phyloP scores from a whole-genome alignment of 2,113 vertebrate genomes.

The Pituophis catenifer region DNA sequence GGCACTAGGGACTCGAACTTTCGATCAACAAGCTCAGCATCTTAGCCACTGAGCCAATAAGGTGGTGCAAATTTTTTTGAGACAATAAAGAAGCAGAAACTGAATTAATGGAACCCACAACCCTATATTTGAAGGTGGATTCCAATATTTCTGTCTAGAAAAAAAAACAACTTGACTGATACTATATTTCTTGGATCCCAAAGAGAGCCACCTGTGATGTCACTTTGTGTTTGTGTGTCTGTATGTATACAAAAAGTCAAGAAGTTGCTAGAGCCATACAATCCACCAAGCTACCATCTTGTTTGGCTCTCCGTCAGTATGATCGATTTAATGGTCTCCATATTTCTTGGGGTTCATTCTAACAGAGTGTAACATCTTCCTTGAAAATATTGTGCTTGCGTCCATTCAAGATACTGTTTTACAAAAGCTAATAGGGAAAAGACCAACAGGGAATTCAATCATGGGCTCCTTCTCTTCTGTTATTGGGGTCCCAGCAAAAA shows the following conservation, averaged over 20 bases:
- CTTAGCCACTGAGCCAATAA: neutral
- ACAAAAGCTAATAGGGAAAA: neutral
- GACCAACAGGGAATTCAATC: neutral
- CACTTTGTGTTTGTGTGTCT: neutral
- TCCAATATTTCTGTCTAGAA: neutral
- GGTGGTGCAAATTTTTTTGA: neutral
- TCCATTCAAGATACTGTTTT: neutral
- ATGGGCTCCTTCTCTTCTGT: neutral
- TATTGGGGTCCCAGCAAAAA: neutral
- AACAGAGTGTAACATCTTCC: neutral
- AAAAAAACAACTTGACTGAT: neutral
- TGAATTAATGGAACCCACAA: neutral
- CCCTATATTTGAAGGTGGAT: neutral
- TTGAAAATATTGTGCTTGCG: neutral
- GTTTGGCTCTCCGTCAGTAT: neutral
- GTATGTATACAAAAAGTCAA: neutral
- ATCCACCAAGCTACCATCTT: neutral
- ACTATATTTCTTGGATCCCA: neutral
- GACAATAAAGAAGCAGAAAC: neutral
- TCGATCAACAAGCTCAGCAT: no score
- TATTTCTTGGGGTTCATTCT: neutral
- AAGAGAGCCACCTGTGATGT: neutral
- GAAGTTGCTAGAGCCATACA: neutral
- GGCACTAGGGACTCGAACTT: no score
- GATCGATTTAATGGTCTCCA: neutral